phyloP scores from a whole-genome alignment of 2,113 vertebrate genomes.

The Pseudorhombus dupliciocellatus region DNA sequence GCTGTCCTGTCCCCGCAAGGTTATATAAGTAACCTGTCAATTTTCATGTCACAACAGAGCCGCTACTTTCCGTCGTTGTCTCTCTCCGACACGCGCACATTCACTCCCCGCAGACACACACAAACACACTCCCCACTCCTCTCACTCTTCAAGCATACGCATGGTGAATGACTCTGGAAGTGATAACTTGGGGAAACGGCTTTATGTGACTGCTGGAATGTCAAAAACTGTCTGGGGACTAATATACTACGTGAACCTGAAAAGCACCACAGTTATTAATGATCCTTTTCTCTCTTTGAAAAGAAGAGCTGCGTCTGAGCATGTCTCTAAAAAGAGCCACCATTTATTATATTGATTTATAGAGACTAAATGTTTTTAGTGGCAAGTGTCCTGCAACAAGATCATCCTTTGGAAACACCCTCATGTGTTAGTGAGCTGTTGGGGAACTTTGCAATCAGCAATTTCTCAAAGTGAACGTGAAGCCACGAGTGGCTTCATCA shows the following conservation, averaged over 20 bases:
- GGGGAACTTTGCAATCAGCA: not conserved
- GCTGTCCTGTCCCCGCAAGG: constrained; percentile 63
- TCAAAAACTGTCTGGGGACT: constrained; percentile 67
- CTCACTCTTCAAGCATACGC: constrained; percentile 50
- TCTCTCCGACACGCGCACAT: constrained; percentile 19
- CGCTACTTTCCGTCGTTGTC: constrained; percentile 42
- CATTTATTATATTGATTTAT: not conserved
- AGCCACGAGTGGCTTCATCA: not conserved
- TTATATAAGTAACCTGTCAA: constrained; percentile 66
- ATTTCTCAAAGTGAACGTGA: not conserved
- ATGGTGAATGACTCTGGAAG: constrained; percentile 68
- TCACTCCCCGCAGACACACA: constrained; percentile 35
- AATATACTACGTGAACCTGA: constrained; percentile 61
- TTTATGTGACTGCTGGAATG: constrained; percentile 67
- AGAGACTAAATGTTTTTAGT: constrained; percentile 4
- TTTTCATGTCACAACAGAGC: constrained; percentile 60
- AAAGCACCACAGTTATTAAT: constrained; percentile 54
- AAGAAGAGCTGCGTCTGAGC: not conserved
- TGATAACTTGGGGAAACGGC: constrained; percentile 68
- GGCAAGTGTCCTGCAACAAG: not conserved
- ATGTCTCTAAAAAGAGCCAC: constrained; percentile 2
- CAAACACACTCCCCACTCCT: constrained; percentile 49
- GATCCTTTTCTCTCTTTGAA: constrained; percentile 34
- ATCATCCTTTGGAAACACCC: not conserved
- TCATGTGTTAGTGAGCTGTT: no score